Conservation (phyloP, 2,797 vertebrate species). For the Semotilus atromaculatus region DNA sequence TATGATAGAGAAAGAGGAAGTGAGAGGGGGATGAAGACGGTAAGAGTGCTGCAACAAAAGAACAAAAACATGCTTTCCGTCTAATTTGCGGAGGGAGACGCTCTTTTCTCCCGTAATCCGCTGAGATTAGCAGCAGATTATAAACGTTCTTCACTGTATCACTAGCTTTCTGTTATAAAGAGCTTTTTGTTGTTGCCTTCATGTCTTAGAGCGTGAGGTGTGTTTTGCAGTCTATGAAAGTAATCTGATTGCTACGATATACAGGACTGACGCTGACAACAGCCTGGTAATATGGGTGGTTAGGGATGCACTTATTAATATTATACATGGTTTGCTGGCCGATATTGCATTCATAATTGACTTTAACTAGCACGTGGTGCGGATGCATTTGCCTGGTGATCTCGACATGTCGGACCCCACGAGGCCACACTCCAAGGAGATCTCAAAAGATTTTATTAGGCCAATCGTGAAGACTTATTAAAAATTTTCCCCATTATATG, state of each 20-base stretch:
- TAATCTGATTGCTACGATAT: neutral
- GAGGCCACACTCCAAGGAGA: neutral
- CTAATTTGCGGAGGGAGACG: constrained; percentile 42
- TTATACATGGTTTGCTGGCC: neutral
- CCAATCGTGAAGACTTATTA: too few relatives aligned
- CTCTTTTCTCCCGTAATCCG: constrained; percentile 42
- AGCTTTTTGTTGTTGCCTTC: constrained; percentile 39
- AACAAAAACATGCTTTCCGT: constrained; percentile 50
- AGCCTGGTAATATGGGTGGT: neutral
- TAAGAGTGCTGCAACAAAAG: constrained; percentile 50
- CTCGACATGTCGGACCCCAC: neutral
- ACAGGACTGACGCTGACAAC: neutral
- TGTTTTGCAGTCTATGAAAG: constrained; percentile 49
- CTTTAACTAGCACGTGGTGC: neutral
- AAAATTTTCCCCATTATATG: neutral
- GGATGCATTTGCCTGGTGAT: neutral
- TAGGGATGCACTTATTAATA: neutral
- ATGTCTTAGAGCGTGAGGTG: constrained; percentile 27
- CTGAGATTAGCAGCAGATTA: constrained; percentile 47
- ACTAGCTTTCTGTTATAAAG: constrained; percentile 42
- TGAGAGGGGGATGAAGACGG: constrained; percentile 46
- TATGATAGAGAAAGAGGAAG: constrained; percentile 63
- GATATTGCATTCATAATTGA: neutral
- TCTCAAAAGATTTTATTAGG: neutral
- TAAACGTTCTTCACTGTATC: constrained; percentile 34